Conservation (phyloP, 2,113 vertebrate genomes). For the Saimiri boliviensis region DNA sequence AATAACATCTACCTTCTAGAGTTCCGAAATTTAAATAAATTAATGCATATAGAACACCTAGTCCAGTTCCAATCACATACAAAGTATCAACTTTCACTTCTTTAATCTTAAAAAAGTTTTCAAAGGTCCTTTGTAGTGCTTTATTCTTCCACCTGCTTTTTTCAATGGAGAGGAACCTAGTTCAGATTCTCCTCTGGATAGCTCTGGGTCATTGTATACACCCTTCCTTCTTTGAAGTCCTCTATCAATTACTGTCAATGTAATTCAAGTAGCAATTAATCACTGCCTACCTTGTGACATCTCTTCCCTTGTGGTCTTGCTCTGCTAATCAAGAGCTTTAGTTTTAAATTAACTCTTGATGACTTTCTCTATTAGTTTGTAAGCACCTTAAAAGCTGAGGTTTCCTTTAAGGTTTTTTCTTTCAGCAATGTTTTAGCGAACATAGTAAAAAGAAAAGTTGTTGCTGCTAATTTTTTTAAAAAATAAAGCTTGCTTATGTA, state of each 20-base stretch:
- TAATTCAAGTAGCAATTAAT: conserved; percentile 31
- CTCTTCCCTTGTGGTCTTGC: neutral
- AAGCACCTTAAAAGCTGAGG: neutral
- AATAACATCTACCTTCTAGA: neutral
- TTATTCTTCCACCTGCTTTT: neutral
- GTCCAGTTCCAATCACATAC: neutral
- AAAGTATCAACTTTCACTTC: neutral
- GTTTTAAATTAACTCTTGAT: conserved; percentile 27
- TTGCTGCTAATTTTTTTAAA: neutral
- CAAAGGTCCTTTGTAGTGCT: neutral
- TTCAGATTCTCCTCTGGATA: neutral
- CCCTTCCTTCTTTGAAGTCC: neutral
- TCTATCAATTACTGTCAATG: conserved; percentile 27
- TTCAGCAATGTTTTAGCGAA: neutral
- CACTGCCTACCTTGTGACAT: neutral
- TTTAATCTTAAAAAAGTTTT: neutral
- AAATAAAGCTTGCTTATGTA: neutral
- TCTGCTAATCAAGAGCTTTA: neutral
- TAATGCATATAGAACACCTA: neutral
- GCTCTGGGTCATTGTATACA: neutral
- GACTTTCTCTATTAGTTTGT: neutral
- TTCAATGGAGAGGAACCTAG: neutral
- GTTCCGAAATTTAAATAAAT: neutral
- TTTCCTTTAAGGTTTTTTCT: neutral
- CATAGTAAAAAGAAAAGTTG: neutral